Evolutionary conservation across 2,113 vertebrate genomes (phyloP).

Genomic region (Mastomys natalensis): DNA sequence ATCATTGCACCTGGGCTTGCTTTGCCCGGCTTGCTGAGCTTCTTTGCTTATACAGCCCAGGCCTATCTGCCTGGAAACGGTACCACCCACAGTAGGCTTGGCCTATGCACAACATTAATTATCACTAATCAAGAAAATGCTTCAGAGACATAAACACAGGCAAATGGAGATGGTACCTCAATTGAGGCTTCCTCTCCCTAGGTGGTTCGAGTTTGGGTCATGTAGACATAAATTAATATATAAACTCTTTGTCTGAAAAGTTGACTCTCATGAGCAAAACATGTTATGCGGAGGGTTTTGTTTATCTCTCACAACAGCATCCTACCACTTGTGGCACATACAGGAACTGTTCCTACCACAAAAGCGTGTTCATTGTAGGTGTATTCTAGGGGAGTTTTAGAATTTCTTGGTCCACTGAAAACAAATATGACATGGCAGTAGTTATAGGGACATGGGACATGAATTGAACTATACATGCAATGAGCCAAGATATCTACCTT

Average conservation of each 20-base stretch:
- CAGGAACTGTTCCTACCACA: neutral
- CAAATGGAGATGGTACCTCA: neutral
- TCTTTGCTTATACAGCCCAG: neutral
- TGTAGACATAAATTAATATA: neutral
- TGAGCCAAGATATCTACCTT: neutral
- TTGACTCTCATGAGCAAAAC: neutral
- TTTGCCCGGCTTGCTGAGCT: neutral
- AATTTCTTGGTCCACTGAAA: neutral
- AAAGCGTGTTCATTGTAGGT: neutral
- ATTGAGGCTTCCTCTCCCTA: neutral
- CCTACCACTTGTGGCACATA: neutral
- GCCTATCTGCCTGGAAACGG: neutral
- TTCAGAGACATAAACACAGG: neutral
- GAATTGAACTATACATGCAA: neutral
- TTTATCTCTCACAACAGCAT: neutral
- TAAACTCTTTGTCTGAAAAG: neutral
- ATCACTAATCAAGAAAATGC: neutral
- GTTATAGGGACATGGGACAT: rapidly evolving
- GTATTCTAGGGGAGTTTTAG: neutral
- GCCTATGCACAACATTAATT: neutral
- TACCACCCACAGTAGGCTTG: neutral
- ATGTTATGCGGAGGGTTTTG: neutral
- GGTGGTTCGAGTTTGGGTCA: neutral
- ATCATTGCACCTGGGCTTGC: no score
- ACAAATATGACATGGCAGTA: neutral